A percentile compares a stretch with the other conserved stretches of the same genome.
phyloP scores from a whole-genome alignment of 2,888 invertebrate species.

The Operophtera brumata region DNA sequence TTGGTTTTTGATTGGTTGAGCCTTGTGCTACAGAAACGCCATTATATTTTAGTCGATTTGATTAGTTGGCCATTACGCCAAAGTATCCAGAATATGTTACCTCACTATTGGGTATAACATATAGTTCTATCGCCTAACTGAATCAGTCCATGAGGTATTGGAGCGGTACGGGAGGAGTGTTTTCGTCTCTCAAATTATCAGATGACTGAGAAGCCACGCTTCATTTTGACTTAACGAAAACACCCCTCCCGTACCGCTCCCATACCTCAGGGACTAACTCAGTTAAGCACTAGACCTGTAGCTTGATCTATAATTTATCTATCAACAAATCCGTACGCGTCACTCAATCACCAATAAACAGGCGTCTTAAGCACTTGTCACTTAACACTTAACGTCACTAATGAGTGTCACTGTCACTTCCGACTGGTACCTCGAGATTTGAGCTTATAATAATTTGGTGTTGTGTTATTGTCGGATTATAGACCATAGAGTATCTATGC shows the following conservation, averaged over 20 bases:
- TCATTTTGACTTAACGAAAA: too few species aligned
- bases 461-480: conserved; percentile 22
- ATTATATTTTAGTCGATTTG: not conserved
- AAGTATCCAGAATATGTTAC: not conserved
- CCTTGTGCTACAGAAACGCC: not conserved
- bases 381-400: conserved; percentile 23
- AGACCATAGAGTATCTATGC: not conserved
- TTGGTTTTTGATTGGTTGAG: not conserved
- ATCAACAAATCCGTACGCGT: not conserved
- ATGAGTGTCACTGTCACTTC: conserved; percentile 30
- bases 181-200: too few species aligned
- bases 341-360: conserved; percentile 1
- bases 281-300: not conserved
- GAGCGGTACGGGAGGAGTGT: too few species aligned
- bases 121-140: too few species aligned
- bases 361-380: conserved; percentile 12
- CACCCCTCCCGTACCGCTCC: too few species aligned
- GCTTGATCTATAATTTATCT: not conserved
- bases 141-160: too few species aligned
- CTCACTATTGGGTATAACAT: too few species aligned
- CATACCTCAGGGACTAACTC: not conserved
- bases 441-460: conserved; percentile 13
- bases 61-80: not conserved
- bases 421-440: conserved; percentile 33
- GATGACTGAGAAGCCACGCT: too few species aligned